These are phyloP conservation scores for Erethizon dorsatum DNA, from an alignment of 2,797 vertebrate genomes.

Conservation along the genomic window DNA sequence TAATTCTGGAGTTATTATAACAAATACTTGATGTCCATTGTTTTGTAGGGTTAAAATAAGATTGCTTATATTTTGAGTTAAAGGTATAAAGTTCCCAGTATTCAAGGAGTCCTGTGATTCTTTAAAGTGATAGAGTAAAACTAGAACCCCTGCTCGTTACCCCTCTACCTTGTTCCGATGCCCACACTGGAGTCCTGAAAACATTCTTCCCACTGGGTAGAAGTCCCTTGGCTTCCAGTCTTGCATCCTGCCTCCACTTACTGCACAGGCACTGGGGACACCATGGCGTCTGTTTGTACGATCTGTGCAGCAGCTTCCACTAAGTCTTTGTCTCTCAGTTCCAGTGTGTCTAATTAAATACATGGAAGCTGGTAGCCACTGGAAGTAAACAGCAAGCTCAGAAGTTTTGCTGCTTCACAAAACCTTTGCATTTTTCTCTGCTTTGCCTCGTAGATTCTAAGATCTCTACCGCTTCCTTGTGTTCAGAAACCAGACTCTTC, in stretches of 20 bases:
- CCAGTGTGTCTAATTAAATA: constrained; percentile 8
- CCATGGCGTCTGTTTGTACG: background rate
- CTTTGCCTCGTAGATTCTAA: constrained; percentile 64
- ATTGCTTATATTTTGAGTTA: constrained; percentile 19
- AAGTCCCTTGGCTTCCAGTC: background rate
- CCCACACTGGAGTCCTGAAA: background rate
- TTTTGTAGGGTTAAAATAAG: constrained; percentile 12
- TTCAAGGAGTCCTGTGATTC: background rate
- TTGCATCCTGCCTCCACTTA: background rate
- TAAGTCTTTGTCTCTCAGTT: background rate
- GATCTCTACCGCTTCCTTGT: constrained; percentile 82
- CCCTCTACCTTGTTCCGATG: background rate
- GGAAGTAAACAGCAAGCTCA: constrained; percentile 36
- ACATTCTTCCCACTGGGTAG: background rate
- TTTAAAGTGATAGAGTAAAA: background rate
- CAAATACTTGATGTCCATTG: constrained; percentile 60
- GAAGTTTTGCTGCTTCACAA: constrained; percentile 19
- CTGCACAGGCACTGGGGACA: background rate
- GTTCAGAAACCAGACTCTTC: constrained; percentile 73
- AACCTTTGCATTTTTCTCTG: background rate
- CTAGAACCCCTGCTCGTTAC: background rate
- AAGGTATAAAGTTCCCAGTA: background rate
- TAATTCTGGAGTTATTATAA: constrained; percentile 14
- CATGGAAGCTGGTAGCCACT: background rate
- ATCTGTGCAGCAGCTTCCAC: background rate